Base-by-base conservation (phyloP, 2,888 invertebrate genomes). In the Athalia rosae region DNA sequence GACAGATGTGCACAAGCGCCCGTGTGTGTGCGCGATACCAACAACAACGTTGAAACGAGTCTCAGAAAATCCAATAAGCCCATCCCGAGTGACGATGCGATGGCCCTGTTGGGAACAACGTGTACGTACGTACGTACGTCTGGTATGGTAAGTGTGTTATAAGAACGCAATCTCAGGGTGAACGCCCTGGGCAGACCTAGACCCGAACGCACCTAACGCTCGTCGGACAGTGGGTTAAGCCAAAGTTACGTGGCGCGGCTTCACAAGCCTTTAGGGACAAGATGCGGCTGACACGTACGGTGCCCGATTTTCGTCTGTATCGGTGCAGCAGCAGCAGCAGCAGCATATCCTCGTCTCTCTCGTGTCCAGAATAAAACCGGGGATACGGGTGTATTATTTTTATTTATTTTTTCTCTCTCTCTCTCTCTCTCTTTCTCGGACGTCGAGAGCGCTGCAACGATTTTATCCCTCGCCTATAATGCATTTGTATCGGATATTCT, bases 101-200 rank as follows among this genome's bases (percentile, higher is more conserved):
- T n/a, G n/a, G 45, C 56, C 71, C 56, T 56, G 13, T 43, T 28
- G 6, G 71, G 58, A 28, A 48, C 66, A 11, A 53, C 50, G 47
- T 9, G 7, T 6, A 9, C 43, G 45, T n/a, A 64, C 11, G 64
- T 64, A 13, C 43, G 28, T 71, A 71, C 15, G 81, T 81, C 81
- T 80, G 62, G 78, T 84, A 85, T 83, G 82, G 85, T 84, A 86
- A 87, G 87, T 86, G 86, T 85, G 86, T 85, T 86, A 86, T 58
- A 71, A 45, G 71, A 71, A 71, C 71, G 71, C 58, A 71, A 77
- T 76, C 28, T 28, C 83, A 82, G 85, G 89, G 86, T 88, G 86
- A 87, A 89, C 84, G 89, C 84, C 86, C 89, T 86, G 84, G 78
- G 80, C 84, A 87, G 88, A 89, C 89, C 89, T 88, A 89, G 89